Base-by-base conservation (phyloP, 1,140 invertebrate genomes). In the Popillia japonica region DNA sequence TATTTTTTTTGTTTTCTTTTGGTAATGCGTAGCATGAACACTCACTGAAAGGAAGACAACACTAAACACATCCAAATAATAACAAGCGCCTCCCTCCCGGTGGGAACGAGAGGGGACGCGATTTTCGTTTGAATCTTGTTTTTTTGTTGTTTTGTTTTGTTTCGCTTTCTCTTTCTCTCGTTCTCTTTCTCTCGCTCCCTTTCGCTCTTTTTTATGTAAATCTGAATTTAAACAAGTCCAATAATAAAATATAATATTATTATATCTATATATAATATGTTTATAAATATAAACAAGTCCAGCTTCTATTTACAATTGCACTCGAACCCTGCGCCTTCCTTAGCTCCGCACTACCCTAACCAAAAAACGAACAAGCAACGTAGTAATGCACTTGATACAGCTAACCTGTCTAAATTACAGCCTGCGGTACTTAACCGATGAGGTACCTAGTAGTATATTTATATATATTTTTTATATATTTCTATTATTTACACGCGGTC, bases 321-420 rank as follows among this genome's bases (percentile, higher is more conserved):
- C 84, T 83, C 82, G 80, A 79, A 82, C 84, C 84, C 84, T 82
- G 81, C 78, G 80, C 82, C 81, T 83, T 80, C 80, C 79, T 79
- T 80, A 68, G 83, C 85, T 84, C 81, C 83, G 84, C 84, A 84
- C 81, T 84, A 85, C 83, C 83, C 80, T 82, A 84, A 79, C 81
- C 81, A 81, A 82, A 81, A 82, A 82, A 86, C 83, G 80, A 86
- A 86, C 83, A 86, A 86, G 85, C 84, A 85, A 85, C 81, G 81
- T 85, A 85, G 83, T 86, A 87, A 87, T 87, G 86, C 86, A 87
- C 86, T 86, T 84, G 84, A 85, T 85, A 86, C 85, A 87, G 84
- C 85, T 87, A 87, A 85, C 85, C 86, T 87, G 85, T 87, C 84
- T 86, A 86, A 81, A 86, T 86, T 86, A 87, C 86, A 87, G 86